Evolutionary conservation across 2,113 vertebrate species (phyloP), one percentile per base, ranked within the genome.

Genomic region (Nansenia antarctica): DNA sequence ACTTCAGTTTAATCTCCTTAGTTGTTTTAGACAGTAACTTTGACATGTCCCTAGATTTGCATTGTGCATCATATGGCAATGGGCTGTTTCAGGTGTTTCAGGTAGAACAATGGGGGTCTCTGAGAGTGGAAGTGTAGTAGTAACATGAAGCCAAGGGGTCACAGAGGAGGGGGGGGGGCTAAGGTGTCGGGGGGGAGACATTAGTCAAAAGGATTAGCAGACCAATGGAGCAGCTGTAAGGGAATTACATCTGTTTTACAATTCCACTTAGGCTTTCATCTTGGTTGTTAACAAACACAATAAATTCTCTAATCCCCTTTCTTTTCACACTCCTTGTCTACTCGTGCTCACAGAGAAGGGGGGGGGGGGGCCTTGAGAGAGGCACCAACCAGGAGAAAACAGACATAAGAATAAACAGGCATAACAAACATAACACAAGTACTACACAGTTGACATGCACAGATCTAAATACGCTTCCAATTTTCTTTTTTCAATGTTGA

Each of bases 161-260:
- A 83, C 73, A 1, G 81, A 83, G 85, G 82, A 66, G 69, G 67
- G 75, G 24, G 57, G 42, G 60, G 62, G 65, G 62, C 55, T 57
- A 53, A 49, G 31, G 29, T 37, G 61, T 55, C 35, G 67, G 35
- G 73, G 67, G 73, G 69, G 64, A 30, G 65, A 61, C 82, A 87
- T 91, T 90, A 90, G 89, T 88, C 87, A 84, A 88, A 87, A 82
- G 89, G 89, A 93, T 92, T 92, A 93, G 82, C 82, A 76, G 88
- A 72, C 82, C 85, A 82, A 87, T 90, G 85, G 86, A 88, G 86
- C 87, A 91, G 90, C 88, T 92, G 87, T 91, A 88, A 89, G 86
- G 86, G 87, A 84, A 91, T 91, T 91, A 92, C 90, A 93, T 89
- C 88, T 90, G 86, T 90, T 92, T 92, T 89, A 91, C 89, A 90